Percentiles rank a stretch among this genome's conserved stretches.
Conservation (phyloP, 2,113 vertebrate species). For the Ondatra zibethicus region DNA sequence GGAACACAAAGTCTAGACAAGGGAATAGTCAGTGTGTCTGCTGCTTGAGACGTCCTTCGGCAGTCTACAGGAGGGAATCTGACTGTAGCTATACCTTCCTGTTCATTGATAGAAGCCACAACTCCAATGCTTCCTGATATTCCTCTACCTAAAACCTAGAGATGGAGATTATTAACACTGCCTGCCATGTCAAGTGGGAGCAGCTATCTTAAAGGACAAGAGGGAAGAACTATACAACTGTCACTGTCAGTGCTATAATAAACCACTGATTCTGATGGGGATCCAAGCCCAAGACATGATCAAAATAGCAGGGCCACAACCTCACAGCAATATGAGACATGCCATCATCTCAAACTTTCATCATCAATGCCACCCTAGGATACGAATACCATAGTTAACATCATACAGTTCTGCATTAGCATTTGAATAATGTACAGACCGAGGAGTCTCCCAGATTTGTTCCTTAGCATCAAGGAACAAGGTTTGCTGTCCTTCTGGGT, state of each 20-base stretch:
- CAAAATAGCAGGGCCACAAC: neutral
- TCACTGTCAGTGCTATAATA: neutral
- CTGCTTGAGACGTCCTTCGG: slow-evolving; percentile 95
- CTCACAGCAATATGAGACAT: neutral
- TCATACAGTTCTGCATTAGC: neutral
- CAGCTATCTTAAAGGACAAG: neutral
- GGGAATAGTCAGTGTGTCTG: slow-evolving; percentile 96
- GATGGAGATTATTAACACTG: slow-evolving; percentile 55
- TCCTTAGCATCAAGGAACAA: neutral
- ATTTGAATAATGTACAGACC: neutral
- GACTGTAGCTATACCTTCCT: slow-evolving; percentile 98
- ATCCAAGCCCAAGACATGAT: neutral
- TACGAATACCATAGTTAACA: neutral
- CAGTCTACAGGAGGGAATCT: slow-evolving; percentile 95
- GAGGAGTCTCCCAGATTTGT: slow-evolving; percentile 1
- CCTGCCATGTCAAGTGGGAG: neutral
- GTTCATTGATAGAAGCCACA: slow-evolving; percentile 98
- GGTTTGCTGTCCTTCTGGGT: neutral
- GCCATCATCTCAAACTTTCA: neutral
- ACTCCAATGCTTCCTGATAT: slow-evolving; percentile 95
- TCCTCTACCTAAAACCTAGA: slow-evolving; percentile 96
- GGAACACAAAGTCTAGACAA: slow-evolving; percentile 98
- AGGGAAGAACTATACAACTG: neutral
- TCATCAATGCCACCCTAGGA: neutral
- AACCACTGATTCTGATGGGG: neutral